A percentile compares a stretch with the other conserved stretches of the same genome.
Evolutionary conservation across 2,113 vertebrate species (phyloP).

Genomic region (Megalops atlanticus): DNA sequence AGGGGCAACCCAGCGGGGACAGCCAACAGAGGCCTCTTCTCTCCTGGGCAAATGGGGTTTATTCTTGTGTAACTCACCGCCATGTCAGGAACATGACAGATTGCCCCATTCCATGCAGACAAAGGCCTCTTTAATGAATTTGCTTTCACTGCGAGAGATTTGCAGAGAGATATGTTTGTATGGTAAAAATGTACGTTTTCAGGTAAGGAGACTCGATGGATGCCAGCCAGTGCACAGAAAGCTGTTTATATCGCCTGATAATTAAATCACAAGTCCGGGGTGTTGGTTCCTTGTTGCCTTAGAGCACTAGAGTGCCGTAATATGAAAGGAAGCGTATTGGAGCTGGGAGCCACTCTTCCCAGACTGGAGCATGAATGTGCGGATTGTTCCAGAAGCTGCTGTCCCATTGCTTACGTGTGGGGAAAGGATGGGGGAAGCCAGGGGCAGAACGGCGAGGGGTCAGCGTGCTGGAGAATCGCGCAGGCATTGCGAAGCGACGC

Average conservation of each 20-base stretch:
- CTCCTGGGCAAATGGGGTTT: conserved; percentile 34
- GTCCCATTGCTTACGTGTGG: no score
- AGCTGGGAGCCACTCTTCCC: background rate
- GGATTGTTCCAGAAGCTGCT: no score
- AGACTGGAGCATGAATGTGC: background rate
- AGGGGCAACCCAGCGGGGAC: conserved; percentile 31
- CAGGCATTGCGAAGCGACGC: no score
- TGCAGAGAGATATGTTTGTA: background rate
- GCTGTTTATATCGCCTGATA: conserved; percentile 4
- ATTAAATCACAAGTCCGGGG: conserved; percentile 29
- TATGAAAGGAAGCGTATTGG: background rate
- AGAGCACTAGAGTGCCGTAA: background rate
- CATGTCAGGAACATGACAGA: conserved; percentile 29
- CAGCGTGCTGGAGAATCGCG: no score
- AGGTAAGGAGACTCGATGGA: conserved; percentile 24
- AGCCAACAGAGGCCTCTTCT: conserved; percentile 25
- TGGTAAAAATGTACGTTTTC: conserved; percentile 16
- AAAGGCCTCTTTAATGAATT: conserved; percentile 28
- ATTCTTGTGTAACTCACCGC: conserved; percentile 40
- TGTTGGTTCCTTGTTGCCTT: background rate
- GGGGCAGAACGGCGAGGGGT: no score
- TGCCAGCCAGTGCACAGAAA: conserved; percentile 16
- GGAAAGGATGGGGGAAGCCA: no score
- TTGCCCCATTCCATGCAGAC: conserved; percentile 18
- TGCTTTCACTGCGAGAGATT: conserved; percentile 15